phyloP scores from a whole-genome alignment of 2,888 invertebrate species.

The Nomada hirtipes region DNA sequence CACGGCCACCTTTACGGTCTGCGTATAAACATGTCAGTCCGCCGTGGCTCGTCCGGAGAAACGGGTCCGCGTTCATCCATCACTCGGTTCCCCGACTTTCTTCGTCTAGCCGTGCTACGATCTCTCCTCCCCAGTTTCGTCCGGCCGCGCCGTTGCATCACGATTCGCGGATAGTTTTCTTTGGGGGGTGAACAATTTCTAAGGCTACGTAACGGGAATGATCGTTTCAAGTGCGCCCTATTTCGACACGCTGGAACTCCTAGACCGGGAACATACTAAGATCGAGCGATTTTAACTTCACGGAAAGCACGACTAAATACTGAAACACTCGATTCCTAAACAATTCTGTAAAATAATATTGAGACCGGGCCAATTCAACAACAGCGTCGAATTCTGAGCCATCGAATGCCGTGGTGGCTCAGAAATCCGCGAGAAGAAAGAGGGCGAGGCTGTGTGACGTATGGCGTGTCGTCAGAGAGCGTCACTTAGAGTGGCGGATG shows the following conservation, averaged over 20 bases:
- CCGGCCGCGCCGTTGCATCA: conserved; percentile 29
- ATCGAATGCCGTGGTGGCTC: no score
- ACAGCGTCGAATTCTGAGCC: conserved; percentile 21
- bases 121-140: conserved; percentile 14
- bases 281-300: background rate
- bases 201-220: conserved; percentile 44
- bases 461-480: conserved; percentile 78
- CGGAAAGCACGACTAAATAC: no score
- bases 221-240: background rate
- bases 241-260: conserved; percentile 12
- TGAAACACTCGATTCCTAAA: no score
- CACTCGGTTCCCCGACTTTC: conserved; percentile 69
- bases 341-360: no score
- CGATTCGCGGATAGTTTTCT: conserved; percentile 40
- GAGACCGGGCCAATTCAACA: conserved; percentile 36
- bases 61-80: conserved; percentile 80
- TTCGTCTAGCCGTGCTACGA: conserved; percentile 54
- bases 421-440: background rate
- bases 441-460: conserved; percentile 73
- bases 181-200: conserved; percentile 14
- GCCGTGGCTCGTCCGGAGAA: conserved; percentile 76
- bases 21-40: conserved; percentile 83
- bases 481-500: conserved; percentile 77
- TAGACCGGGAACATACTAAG: conserved; percentile 11
- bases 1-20: conserved; percentile 74